A percentile compares a stretch with the other conserved stretches of the same genome.
phyloP scores from a whole-genome alignment of 2,113 vertebrate genomes.

The Nycticorax nycticorax region DNA sequence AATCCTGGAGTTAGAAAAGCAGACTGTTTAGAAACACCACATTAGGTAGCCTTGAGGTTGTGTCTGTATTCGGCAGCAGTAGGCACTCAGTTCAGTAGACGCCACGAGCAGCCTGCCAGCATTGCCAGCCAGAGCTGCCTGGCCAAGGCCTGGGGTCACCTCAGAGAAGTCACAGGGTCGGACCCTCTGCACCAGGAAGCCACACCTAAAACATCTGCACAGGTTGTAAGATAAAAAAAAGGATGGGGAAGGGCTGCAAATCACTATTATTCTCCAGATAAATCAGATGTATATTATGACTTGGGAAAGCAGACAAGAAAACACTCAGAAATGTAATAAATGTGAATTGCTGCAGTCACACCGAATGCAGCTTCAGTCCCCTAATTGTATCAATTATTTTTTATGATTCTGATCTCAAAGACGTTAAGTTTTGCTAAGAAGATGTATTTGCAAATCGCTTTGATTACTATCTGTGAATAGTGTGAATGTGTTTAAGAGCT shows the following conservation, averaged over 20 bases:
- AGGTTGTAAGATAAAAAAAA: not conserved
- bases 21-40: not conserved
- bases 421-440: constrained; percentile 25
- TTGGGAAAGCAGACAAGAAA: constrained; percentile 8
- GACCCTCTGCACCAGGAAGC: not conserved
- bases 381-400: constrained; percentile 50
- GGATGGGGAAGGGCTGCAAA: not conserved
- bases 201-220: not conserved
- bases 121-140: not conserved
- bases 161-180: not conserved
- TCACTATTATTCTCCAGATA: not conserved
- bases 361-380: not conserved
- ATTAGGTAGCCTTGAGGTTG: not conserved
- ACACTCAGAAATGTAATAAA: constrained; percentile 39
- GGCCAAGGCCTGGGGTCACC: not conserved
- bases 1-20: constrained; percentile 55
- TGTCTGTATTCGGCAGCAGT: not conserved
- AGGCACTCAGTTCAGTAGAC: rapidly evolving
- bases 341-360: constrained; percentile 24
- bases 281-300: not conserved
- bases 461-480: not conserved
- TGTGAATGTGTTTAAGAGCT: not conserved
- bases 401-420: constrained; percentile 33
- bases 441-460: constrained; percentile 24
- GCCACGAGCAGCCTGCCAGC: not conserved